phyloP scores from a whole-genome alignment of 2,797 vertebrate genomes.

The Rhyacichthys aspro region DNA sequence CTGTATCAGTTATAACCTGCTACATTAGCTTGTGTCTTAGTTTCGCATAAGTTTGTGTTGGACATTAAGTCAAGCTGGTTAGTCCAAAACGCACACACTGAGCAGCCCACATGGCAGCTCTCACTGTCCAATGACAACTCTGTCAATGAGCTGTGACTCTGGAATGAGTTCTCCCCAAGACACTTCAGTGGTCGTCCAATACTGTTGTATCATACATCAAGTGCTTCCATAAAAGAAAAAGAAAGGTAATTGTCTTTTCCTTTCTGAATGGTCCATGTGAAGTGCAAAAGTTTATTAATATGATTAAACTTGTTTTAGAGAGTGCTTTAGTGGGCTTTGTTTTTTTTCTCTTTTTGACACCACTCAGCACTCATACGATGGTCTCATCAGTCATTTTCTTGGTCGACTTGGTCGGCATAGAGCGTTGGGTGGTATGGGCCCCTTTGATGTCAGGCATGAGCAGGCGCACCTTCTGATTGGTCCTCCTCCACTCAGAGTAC shows the following conservation, averaged over 20 bases:
- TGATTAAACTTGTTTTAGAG: conserved; percentile 63
- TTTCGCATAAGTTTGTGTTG: conserved; percentile 65
- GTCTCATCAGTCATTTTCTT: conserved; percentile 95
- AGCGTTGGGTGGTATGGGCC: conserved; percentile 83
- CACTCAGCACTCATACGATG: conserved; percentile 87
- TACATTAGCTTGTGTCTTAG: conserved; percentile 78
- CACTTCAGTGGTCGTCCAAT: conserved; percentile 56
- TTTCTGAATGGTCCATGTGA: conserved; percentile 69
- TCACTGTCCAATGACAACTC: conserved; percentile 40
- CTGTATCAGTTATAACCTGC: conserved; percentile 77
- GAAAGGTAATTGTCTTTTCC: conserved; percentile 49
- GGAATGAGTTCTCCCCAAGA: conserved; percentile 62
- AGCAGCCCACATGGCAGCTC: conserved; percentile 47
- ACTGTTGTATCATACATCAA: conserved; percentile 70
- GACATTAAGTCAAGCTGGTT: conserved; percentile 55
- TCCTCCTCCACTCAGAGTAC: conserved; percentile 96
- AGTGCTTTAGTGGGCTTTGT: conserved; percentile 54
- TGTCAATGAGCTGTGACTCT: conserved; percentile 51
- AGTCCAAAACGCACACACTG: conserved; percentile 56
- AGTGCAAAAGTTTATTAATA: conserved; percentile 77
- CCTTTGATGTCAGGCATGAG: conserved; percentile 88
- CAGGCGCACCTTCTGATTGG: conserved; percentile 95
- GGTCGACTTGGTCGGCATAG: conserved; percentile 87
- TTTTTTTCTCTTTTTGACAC: conserved; percentile 56
- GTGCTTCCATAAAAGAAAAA: conserved; percentile 68